A percentile compares a stretch with the other conserved stretches of the same genome.
These are phyloP conservation scores for Operophtera brumata DNA, from an alignment of 2,888 invertebrate species.

Conservation along the genomic window DNA sequence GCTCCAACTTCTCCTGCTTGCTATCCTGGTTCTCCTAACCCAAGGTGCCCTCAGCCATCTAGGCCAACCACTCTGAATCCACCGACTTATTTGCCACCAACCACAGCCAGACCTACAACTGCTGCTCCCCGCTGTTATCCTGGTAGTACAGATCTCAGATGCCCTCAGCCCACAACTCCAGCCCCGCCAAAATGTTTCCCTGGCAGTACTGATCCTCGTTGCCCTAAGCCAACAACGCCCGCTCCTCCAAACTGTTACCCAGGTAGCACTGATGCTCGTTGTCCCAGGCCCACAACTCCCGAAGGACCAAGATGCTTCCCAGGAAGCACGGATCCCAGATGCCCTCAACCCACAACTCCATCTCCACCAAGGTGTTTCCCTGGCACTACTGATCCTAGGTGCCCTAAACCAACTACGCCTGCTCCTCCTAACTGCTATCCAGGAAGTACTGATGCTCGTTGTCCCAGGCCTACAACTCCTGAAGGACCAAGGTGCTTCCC, in stretches of 20 bases:
- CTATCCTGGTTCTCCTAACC: conserved; percentile 53
- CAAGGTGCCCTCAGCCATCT: conserved; percentile 49
- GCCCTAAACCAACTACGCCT: conserved; percentile 43
- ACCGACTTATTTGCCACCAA: conserved; percentile 44
- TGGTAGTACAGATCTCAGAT: conserved; percentile 47
- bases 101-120: conserved; percentile 41
- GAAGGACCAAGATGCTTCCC: conserved; percentile 49
- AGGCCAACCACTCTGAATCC: conserved; percentile 39
- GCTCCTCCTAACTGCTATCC: conserved; percentile 42
- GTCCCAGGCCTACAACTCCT: conserved; percentile 48
- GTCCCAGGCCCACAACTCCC: conserved; percentile 35
- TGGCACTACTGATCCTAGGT: conserved; percentile 43
- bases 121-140: conserved; percentile 41
- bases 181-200: conserved; percentile 34
- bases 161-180: conserved; percentile 41
- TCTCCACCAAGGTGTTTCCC: conserved; percentile 44
- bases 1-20: conserved; percentile 43
- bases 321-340: conserved; percentile 50
- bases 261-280: conserved; percentile 50
- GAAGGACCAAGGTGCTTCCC: conserved; percentile 41
- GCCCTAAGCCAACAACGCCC: conserved; percentile 31
- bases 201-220: conserved; percentile 30
- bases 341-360: conserved; percentile 49
- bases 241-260: conserved; percentile 42
- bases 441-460: conserved; percentile 52